Base-by-base conservation (phyloP, 2,113 vertebrate species). In the Heterocephalus glaber region DNA sequence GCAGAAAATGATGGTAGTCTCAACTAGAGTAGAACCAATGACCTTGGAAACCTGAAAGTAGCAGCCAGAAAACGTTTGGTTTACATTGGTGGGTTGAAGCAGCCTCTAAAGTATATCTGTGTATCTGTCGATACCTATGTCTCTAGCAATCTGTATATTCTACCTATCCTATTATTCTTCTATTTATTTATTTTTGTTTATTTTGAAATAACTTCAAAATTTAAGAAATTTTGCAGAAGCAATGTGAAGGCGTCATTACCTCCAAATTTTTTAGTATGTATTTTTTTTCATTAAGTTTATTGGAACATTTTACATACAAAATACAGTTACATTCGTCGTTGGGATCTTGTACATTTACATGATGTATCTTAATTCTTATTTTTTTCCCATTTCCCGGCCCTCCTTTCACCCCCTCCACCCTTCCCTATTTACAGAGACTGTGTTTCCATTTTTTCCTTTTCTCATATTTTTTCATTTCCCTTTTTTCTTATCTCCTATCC, bases 181-280 rank as follows among this genome's bases (percentile, higher is more conserved):
- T 65, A 22, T 60, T 77, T 90, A 58, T 79, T 81, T 83, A 56
- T 56, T 93, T 41, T 41, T 52, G 28, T 79, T 91, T 90, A 79
- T 90, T 93, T 95, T 89, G 49, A 74, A 95, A 63, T 94, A 83
- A 93, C 63, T 85, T 92, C 14, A 30, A 83, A 56, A 33, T 77
- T 81, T 72, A 7, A 89, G 41, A 65, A n/a, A 87, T 65, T 24
- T 52, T 72, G 20, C 30, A 77, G 76, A 79, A 72, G 20, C 30
- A 82, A 35, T 82, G 38, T 9, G 30, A 22, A 47, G 28, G 56
- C 81, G 24, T 86, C 77, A 70, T 92, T 92, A 81, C 24, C 82
- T 93, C 22, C 38, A 65, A 54, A n/a, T 56, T 88, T 5, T n/a
- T 95, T 52, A 70, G 38, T 89, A 9, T 65, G 9, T 54, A 61